Evolutionary conservation across 2,888 invertebrate species (phyloP).

Genomic region (Oxytorus armatus): DNA sequence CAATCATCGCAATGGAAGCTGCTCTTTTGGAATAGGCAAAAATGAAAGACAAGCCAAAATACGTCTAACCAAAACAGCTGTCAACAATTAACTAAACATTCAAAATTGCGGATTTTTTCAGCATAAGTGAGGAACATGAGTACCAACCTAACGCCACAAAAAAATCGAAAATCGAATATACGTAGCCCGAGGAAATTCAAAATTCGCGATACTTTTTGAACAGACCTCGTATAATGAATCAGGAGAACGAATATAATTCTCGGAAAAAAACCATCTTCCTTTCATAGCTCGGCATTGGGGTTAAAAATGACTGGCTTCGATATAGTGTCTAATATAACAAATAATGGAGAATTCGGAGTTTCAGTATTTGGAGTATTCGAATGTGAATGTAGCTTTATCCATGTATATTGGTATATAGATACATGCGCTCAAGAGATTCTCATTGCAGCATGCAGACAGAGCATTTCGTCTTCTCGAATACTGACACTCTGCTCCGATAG

Average conservation of each 20-base stretch:
- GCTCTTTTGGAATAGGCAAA: too few species aligned
- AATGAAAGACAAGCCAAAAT: too few species aligned
- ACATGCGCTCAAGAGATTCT: constrained; percentile 26
- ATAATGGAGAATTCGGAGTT: constrained; percentile 21
- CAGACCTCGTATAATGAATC: constrained; percentile 7
- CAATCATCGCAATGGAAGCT: too few species aligned
- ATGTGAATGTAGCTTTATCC: constrained; percentile 16
- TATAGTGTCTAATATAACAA: constrained; percentile 23
- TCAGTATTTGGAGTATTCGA: constrained; percentile 36
- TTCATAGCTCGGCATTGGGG: background rate
- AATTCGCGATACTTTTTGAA: too few species aligned
- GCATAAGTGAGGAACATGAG: too few species aligned
- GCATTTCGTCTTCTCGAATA: constrained; percentile 10
- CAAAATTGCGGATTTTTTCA: too few species aligned
- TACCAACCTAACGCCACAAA: too few species aligned
- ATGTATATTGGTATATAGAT: background rate
- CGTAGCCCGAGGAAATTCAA: too few species aligned
- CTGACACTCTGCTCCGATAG: background rate
- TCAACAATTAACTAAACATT: too few species aligned
- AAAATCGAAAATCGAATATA: too few species aligned
- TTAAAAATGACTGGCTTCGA: constrained; percentile 20
- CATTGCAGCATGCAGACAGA: background rate
- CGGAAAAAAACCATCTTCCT: background rate
- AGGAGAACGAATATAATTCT: constrained; percentile 3
- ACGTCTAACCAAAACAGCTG: too few species aligned